These are phyloP conservation scores for Chrysochloris asiatica DNA, from an alignment of 2,113 vertebrate genomes.

Conservation along the genomic window DNA sequence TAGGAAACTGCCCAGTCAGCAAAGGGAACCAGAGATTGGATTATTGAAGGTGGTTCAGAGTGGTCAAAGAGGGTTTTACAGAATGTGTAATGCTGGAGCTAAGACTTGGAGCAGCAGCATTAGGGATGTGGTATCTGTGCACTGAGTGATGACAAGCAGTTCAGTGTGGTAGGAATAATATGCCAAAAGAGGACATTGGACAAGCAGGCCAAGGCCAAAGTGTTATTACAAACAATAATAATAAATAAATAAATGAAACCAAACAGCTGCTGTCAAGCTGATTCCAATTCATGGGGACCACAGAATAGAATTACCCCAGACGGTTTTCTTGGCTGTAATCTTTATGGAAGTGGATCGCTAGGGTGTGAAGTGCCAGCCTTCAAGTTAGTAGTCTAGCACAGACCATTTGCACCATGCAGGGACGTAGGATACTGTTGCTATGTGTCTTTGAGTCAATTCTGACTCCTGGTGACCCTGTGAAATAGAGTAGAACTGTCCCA, in stretches of 20 bases:
- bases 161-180: neutral
- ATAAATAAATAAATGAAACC: neutral
- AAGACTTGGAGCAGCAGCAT: fast-evolving
- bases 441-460: neutral
- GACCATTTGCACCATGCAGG: too few relatives aligned
- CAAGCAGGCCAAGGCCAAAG: neutral
- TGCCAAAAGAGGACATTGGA: neutral
- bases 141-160: fast-evolving
- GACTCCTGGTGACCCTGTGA: neutral
- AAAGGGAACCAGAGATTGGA: neutral
- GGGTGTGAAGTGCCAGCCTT: neutral
- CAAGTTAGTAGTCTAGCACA: neutral
- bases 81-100: fast-evolving
- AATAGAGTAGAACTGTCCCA: neutral
- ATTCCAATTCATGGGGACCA: neutral
- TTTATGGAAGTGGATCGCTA: neutral
- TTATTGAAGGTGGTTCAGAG: fast-evolving
- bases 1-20: too few relatives aligned
- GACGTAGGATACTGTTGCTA: neutral
- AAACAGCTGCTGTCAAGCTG: neutral
- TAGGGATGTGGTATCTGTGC: fast-evolving
- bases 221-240: too few relatives aligned
- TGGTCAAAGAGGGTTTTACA: fast-evolving
- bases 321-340: neutral
- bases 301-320: neutral